Evolutionary conservation across 2,797 vertebrate genomes (phyloP), one percentile per base, ranked within the genome.

Genomic region (Muscicapa striata): DNA sequence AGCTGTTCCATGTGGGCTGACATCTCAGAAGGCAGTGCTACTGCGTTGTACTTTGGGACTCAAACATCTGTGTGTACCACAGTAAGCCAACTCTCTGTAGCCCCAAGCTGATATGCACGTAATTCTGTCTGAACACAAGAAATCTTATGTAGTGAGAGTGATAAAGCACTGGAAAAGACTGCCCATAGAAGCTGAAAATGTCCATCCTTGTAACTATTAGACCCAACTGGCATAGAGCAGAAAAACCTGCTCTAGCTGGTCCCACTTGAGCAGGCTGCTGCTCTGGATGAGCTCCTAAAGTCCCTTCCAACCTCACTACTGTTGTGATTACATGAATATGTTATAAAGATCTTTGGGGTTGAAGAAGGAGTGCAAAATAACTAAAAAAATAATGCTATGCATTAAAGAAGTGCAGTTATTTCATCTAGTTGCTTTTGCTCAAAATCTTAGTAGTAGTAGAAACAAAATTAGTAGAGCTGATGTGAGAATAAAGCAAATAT

Each of bases 41-140:
- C 32, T 5, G 0, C 7, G 38, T 22, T 67, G 64, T 10, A 0
- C 18, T 46, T 51, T 4, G n/a, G 41, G 46, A 27, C 46, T 61
- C 5, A 0, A 10, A 19, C 68, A 32, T 23, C 77, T 89, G 13
- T 11, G 24, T 6, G 1, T 21, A 38, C 59, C 13, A 52, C 13
- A 15, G 19, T 6, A 17, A n/a, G 13, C 10, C 30, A 32, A 7
- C 22, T 70, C 11, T 24, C 26, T 54, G 40, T 15, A 54, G 48
- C 6, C 34, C 24, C 81, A 46, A 14, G 26, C 17, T 66, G 27
- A 20, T 51, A 29, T 0, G 3, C 1, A 0, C 61, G 43, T 51
- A 63, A 67, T 64, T 46, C 41, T 61, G 18, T 67, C 20, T 66
- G 46, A 77, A 54, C 14, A 41, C 38, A 62, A 69, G 36, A 72